A percentile compares a stretch with the other conserved stretches of the same genome.
Evolutionary conservation across 2,113 vertebrate species (phyloP).

Genomic region (Scopus umbretta): DNA sequence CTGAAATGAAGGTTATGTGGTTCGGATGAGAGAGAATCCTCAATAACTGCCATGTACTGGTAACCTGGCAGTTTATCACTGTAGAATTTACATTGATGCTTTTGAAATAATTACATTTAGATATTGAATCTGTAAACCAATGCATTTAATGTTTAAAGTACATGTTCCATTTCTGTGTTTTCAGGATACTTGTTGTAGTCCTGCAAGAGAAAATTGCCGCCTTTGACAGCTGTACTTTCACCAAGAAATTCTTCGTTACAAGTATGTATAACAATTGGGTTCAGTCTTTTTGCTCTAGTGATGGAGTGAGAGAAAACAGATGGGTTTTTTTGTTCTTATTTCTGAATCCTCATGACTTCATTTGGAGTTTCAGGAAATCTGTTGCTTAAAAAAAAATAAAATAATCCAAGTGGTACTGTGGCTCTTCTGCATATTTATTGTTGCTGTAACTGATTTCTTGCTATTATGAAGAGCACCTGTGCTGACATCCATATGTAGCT

Average conservation of each 20-base stretch:
- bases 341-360: neutral
- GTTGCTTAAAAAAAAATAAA: neutral
- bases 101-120: constrained; percentile 58
- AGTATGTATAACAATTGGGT: constrained; percentile 75
- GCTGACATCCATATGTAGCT: neutral
- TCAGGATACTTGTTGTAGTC: constrained; percentile 92
- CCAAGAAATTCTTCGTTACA: constrained; percentile 98
- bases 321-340: neutral
- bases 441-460: neutral
- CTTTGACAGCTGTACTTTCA: constrained; percentile 98
- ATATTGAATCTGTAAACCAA: constrained; percentile 36
- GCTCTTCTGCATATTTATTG: neutral
- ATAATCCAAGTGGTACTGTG: neutral
- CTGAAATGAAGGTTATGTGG: constrained; percentile 7
- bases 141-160: neutral
- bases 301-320: neutral
- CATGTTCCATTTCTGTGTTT: neutral
- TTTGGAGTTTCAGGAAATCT: neutral
- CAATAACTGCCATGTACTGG: neutral
- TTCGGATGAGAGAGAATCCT: constrained; percentile 25
- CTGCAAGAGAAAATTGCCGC: constrained; percentile 98
- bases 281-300: neutral
- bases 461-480: neutral
- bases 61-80: constrained; percentile 35
- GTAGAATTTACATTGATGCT: constrained; percentile 21